Evolutionary conservation across 2,797 vertebrate species (phyloP), one percentile per base, ranked within the genome.

Genomic region (Sylvia borin): DNA sequence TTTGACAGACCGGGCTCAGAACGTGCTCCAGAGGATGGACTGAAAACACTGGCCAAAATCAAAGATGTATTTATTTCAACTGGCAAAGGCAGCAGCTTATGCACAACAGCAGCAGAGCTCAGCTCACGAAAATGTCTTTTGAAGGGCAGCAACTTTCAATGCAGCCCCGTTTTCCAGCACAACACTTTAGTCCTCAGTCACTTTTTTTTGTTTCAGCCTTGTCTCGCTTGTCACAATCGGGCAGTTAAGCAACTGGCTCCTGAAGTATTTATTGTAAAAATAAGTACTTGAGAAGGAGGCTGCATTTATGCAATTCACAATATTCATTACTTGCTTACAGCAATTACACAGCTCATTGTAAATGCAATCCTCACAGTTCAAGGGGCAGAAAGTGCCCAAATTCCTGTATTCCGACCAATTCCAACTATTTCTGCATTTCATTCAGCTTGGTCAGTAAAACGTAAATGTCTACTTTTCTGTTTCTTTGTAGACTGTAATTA

Each of bases 1-100:
- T 95, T 73, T 83, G 79, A 94, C 71, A 88, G 90, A 66, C 25
- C 34, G 7, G 40, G 58, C 80, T 91, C 78, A 72, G 26, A 93
- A 85, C 68, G 42, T 2, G 43, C 85, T 86, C 32, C 80, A n/a
- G 82, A 92, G 47, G 58, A 93, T 10, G 29, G 55, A 16, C 68
- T 60, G 47, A 86, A 84, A 92, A 61, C 55, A 53, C 1, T 2
- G 34, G 51, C 60, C 66, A 54, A 90, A 95, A 72, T 75, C 88
- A 88, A 84, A 91, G 58, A 70, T 45, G 45, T 5, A 32, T 62
- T 83, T 83, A 72, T 80, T 61, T 74, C 29, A 61, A 57, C 5
- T 53, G 71, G 40, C 61, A 77, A 2, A 6, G 32, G 43, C 64
- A 72, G 47, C 48, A 47, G 42, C 24, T 60, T 9, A 76, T 1